Evolutionary conservation across 1,140 invertebrate species (phyloP).

Genomic region (Drosophila punjabiensis): DNA sequence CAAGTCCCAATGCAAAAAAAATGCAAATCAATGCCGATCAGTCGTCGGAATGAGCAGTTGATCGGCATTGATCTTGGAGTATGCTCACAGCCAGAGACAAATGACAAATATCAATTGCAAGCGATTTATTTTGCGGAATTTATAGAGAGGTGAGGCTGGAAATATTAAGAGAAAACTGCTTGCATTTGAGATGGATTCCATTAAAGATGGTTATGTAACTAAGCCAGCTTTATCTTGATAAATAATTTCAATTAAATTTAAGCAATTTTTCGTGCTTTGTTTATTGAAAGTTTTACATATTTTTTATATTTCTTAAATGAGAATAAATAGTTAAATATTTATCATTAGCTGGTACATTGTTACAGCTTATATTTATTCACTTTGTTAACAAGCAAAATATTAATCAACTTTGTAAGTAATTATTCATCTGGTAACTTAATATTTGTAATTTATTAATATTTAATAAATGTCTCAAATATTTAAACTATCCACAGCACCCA

Average conservation of each 20-base stretch:
- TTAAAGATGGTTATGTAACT: background rate
- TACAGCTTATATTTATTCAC: background rate
- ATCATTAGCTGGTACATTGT: background rate
- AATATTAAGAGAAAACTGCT: background rate
- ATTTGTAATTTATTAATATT: background rate
- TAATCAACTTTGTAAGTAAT: background rate
- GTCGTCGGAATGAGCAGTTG: slow-evolving; percentile 8
- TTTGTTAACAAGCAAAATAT: too few relatives aligned
- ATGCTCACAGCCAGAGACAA: background rate
- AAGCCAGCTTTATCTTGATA: too few relatives aligned
- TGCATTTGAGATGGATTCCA: background rate
- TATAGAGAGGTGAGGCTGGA: slow-evolving; percentile 9
- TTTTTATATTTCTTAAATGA: background rate
- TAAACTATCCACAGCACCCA: too few relatives aligned
- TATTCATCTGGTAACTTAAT: background rate
- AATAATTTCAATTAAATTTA: background rate
- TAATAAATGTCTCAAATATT: too few relatives aligned
- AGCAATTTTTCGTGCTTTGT: background rate
- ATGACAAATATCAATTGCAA: slow-evolving; percentile 19
- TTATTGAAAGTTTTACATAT: too few relatives aligned
- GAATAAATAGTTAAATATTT: too few relatives aligned
- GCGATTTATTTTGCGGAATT: slow-evolving; percentile 37
- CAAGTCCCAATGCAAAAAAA: slow-evolving; percentile 44
- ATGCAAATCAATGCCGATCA: slow-evolving; percentile 26
- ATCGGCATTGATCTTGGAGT: slow-evolving; percentile 1